Evolutionary conservation across 2,797 vertebrate genomes (phyloP).

Genomic region (Poeciliopsis infans): DNA sequence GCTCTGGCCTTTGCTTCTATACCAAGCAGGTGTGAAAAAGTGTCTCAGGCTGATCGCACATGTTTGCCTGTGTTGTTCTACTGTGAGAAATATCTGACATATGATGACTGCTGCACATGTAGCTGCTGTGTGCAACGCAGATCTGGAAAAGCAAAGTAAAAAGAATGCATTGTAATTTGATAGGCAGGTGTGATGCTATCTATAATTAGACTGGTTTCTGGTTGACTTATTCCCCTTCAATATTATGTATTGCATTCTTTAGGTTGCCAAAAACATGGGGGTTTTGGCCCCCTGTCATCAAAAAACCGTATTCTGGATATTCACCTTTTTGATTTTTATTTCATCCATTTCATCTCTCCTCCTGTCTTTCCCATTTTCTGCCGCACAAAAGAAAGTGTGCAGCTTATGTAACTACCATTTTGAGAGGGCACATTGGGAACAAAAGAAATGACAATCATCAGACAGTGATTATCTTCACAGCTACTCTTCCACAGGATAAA

Average conservation of each 20-base stretch:
- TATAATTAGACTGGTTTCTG: conserved; percentile 11
- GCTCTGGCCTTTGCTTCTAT: conserved; percentile 56
- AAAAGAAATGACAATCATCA: conserved; percentile 61
- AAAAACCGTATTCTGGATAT: conserved; percentile 7
- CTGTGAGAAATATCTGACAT: conserved; percentile 66
- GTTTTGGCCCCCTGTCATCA: background rate
- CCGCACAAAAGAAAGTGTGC: conserved; percentile 37
- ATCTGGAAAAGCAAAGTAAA: conserved; percentile 12
- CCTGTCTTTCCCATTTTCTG: conserved; percentile 14
- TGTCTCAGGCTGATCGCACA: conserved; percentile 73
- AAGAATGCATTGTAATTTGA: conserved; percentile 7
- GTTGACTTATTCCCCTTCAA: conserved; percentile 7
- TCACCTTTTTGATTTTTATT: background rate
- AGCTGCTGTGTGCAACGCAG: conserved; percentile 20
- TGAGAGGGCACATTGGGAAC: conserved; percentile 49
- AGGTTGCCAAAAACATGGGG: conserved; percentile 1
- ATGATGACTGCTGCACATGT: conserved; percentile 22
- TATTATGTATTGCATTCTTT: conserved; percentile 18
- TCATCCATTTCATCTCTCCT: conserved; percentile 1
- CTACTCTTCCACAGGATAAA: conserved; percentile 58
- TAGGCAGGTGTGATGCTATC: conserved; percentile 3
- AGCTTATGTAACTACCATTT: conserved; percentile 57
- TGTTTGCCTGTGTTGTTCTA: conserved; percentile 46
- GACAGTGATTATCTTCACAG: conserved; percentile 61
- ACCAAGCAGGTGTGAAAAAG: conserved; percentile 76